Conservation (phyloP, 2,888 invertebrate genomes). For the Dugesia japonica region DNA sequence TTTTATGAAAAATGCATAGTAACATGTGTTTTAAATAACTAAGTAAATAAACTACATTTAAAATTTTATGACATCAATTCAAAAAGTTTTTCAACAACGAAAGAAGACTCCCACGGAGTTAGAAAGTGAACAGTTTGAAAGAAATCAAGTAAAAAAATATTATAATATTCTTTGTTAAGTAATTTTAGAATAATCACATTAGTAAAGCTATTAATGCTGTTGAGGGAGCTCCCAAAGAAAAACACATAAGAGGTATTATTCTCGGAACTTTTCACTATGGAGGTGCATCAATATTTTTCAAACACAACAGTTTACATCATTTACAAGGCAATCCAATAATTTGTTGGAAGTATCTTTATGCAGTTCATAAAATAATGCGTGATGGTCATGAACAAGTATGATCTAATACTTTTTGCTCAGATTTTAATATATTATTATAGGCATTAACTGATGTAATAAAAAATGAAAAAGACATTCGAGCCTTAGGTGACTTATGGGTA, state of each 20-base stretch:
- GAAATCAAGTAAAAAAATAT: not conserved
- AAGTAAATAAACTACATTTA: not conserved
- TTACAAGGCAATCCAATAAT: conserved; percentile 80
- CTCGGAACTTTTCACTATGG: conserved; percentile 83
- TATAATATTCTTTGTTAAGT: not conserved
- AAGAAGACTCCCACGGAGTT: not conserved
- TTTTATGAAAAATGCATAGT: conserved; percentile 20
- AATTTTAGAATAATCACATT: conserved; percentile 53
- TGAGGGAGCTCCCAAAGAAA: conserved; percentile 87
- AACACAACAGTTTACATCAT: conserved; percentile 57
- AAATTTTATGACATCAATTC: not conserved
- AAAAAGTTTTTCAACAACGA: conserved; percentile 9
- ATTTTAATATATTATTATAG: not conserved
- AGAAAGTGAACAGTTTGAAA: not conserved
- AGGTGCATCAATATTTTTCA: conserved; percentile 80
- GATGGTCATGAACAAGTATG: conserved; percentile 74
- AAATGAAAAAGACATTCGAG: not conserved
- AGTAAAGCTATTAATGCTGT: conserved; percentile 77
- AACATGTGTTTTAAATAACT: not conserved
- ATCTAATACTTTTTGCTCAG: too few relatives aligned
- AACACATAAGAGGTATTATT: conserved; percentile 73
- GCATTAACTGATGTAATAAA: not conserved
- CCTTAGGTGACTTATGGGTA: not conserved
- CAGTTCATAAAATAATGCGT: conserved; percentile 78
- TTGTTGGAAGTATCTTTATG: conserved; percentile 97